phyloP scores from a whole-genome alignment of 1,140 invertebrate species.

The Calycopis cecrops region DNA sequence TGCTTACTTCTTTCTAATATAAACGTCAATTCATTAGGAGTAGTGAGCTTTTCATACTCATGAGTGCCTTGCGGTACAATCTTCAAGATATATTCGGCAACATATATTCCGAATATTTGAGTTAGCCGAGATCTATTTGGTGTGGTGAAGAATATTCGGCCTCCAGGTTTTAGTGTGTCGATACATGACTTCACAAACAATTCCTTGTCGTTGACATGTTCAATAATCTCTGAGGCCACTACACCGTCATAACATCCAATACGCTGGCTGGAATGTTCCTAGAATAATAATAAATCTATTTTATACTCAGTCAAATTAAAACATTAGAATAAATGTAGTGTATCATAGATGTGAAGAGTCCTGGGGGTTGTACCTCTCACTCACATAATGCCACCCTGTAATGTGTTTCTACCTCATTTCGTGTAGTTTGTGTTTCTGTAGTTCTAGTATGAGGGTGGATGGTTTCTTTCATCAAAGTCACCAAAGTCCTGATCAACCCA shows the following conservation, averaged over 20 bases:
- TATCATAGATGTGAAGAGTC: too few species aligned
- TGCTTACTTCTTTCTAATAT: constrained; percentile 55
- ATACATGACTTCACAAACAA: constrained; percentile 85
- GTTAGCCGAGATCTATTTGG: constrained; percentile 88
- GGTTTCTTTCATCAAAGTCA: too few species aligned
- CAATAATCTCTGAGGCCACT: constrained; percentile 92
- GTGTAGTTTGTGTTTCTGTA: too few species aligned
- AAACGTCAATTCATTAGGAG: constrained; percentile 82
- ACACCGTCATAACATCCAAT: constrained; percentile 86
- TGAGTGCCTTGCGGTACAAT: constrained; percentile 90
- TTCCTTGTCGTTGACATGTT: constrained; percentile 87
- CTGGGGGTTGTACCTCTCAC: too few species aligned
- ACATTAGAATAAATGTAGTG: background rate
- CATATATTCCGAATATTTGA: constrained; percentile 82
- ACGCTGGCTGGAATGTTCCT: constrained; percentile 76
- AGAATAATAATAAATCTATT: constrained; percentile 19
- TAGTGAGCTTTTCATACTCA: constrained; percentile 92
- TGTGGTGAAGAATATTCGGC: constrained; percentile 95
- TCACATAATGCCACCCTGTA: too few species aligned
- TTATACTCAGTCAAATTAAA: background rate
- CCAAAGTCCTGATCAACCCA: too few species aligned
- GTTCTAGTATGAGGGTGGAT: too few species aligned
- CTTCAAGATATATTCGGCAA: constrained; percentile 86
- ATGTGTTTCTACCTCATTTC: too few species aligned
- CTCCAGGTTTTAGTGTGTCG: constrained; percentile 86